These are phyloP conservation scores for Apis cerana DNA, from an alignment of 1,140 invertebrate species.

Conservation along the genomic window DNA sequence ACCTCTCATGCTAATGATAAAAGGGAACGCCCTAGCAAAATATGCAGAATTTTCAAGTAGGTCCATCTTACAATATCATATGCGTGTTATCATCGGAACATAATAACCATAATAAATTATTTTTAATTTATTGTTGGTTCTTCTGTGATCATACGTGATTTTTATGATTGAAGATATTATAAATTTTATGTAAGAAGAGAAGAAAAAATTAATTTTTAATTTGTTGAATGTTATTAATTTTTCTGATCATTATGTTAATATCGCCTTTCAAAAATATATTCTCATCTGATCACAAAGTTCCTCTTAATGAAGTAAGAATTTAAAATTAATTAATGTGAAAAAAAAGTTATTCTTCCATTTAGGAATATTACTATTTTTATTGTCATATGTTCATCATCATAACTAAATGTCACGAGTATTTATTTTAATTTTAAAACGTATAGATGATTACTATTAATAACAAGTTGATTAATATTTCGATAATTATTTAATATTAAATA, in stretches of 20 bases:
- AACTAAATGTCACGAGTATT: neutral
- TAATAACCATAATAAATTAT: constrained; percentile 33
- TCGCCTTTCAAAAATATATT: neutral
- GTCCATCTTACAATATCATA: constrained; percentile 10
- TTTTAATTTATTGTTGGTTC: too few species aligned
- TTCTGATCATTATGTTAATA: too few species aligned
- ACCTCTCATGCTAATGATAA: constrained; percentile 5
- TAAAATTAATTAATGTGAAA: neutral
- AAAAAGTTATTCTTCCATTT: neutral
- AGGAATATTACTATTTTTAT: neutral
- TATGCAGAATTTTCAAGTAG: constrained; percentile 41
- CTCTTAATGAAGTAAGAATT: neutral
- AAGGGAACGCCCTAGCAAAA: constrained; percentile 43
- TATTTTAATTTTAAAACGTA: neutral
- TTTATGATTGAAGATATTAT: too few species aligned
- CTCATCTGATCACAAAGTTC: neutral
- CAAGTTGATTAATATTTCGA: neutral
- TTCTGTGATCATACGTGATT: too few species aligned
- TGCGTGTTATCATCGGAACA: constrained; percentile 17
- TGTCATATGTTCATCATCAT: neutral
- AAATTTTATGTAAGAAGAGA: too few species aligned
- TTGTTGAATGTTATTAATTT: too few species aligned
- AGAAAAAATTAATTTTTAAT: too few species aligned
- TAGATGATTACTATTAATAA: neutral
- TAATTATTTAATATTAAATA: neutral